Percentiles rank a stretch among this genome's conserved stretches.
Evolutionary conservation across 2,797 vertebrate genomes (phyloP).

Genomic region (Oophaga sylvatica): DNA sequence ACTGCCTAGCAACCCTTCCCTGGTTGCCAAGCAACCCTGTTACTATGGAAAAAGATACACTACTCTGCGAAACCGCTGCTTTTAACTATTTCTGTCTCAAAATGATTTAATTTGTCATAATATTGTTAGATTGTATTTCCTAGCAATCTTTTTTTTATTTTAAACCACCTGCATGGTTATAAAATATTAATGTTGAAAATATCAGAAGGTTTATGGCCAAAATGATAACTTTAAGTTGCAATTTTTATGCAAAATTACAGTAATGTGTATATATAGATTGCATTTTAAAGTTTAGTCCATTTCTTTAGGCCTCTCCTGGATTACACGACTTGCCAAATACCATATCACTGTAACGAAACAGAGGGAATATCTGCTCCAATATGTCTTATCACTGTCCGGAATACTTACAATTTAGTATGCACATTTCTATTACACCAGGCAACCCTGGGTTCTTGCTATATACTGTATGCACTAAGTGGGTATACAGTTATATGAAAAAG

Average conservation of each 20-base stretch:
- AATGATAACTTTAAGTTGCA: background rate
- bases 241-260: background rate
- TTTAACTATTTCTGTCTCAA: slow-evolving; percentile 35
- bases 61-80: slow-evolving; percentile 33
- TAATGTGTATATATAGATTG: background rate
- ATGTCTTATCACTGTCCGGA: too few relatives aligned
- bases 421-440: too few relatives aligned
- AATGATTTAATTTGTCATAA: background rate
- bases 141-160: background rate
- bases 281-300: background rate
- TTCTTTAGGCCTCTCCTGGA: background rate
- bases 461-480: too few relatives aligned
- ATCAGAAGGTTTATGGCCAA: background rate
- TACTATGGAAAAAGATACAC: slow-evolving; percentile 28
- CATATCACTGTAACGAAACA: background rate
- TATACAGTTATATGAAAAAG: too few relatives aligned
- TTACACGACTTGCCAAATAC: background rate
- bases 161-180: background rate
- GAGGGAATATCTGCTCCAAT: background rate
- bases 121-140: too few relatives aligned
- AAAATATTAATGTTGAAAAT: background rate
- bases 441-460: too few relatives aligned
- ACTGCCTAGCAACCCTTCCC: slow-evolving; percentile 49
- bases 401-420: too few relatives aligned
- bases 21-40: slow-evolving; percentile 51